Conservation (phyloP, 2,888 invertebrate genomes). For the Apodemia zela region DNA sequence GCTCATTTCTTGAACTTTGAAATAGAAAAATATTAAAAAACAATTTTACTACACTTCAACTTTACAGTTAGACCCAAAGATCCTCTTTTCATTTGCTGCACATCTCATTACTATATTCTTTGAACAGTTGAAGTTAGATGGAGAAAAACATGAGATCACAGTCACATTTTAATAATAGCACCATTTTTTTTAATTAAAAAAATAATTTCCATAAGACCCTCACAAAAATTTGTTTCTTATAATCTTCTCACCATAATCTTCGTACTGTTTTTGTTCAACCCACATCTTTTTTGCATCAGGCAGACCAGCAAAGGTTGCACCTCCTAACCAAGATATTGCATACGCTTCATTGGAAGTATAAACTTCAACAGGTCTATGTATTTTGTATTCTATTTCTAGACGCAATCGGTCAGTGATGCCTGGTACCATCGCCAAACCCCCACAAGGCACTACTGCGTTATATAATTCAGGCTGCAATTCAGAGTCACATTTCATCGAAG, state of each 20-base stretch:
- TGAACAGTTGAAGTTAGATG: no score
- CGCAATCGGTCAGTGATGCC: constrained; percentile 48
- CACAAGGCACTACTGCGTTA: constrained; percentile 48
- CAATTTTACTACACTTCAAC: no score
- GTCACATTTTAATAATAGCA: no score
- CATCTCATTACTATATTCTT: no score
- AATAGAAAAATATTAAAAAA: no score
- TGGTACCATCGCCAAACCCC: constrained; percentile 50
- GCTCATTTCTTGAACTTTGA: no score
- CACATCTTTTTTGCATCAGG: constrained; percentile 46
- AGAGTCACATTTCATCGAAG: constrained; percentile 35
- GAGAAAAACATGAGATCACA: no score
- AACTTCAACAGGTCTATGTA: constrained; percentile 41
- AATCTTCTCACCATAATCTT: constrained; percentile 56
- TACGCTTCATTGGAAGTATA: constrained; percentile 47
- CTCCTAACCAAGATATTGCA: constrained; percentile 58
- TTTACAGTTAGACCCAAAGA: no score
- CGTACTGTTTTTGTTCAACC: constrained; percentile 54
- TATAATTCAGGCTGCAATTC: constrained; percentile 37
- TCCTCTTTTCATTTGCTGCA: no score
- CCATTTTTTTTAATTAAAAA: no score
- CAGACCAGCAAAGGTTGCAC: constrained; percentile 57
- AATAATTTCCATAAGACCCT: neutral
- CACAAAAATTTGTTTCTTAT: constrained; percentile 52
- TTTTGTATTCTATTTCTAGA: constrained; percentile 41